Evolutionary conservation across 37 sponge, comb jelly and placozoan species (phyloP), one percentile per base, ranked within the genome.

Genomic region (Tethya wilhelma): DNA sequence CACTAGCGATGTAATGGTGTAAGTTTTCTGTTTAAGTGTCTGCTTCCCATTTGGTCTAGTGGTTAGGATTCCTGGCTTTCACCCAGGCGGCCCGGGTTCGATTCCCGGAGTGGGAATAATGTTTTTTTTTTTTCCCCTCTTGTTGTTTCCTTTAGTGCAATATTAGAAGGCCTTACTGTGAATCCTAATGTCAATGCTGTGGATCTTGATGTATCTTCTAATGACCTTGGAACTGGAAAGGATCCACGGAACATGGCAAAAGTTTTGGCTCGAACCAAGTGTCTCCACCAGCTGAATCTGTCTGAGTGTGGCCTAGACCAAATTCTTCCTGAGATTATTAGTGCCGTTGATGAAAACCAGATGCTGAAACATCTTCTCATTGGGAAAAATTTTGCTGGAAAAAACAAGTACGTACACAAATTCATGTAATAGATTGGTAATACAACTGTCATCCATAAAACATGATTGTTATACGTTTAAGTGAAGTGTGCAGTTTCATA

Each of bases 361-460:
- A 67, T 23, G 14, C 44, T 93, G 39, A 70, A 30, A 23, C 89
- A 85, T 23, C 64, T 93, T 41, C n/a, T n/a, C 28, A 59, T 93
- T 38, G 93, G 93, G 12, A 75, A 69, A 67, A 93, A 93, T 79
- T 93, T 93, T 82, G 66, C 33, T 56, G 86, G 83, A 17, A 90
- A 79, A 29, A 34, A 37, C 12, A 70, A 38, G 91, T 90, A 49
- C 63, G 84, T 64, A 31, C 11, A 41, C 20, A 26, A 23, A 11
- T 25, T 69, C 4, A 32, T n/a, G n/a, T n/a, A n/a, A n/a, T n/a
- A n/a, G 59, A 28, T n/a, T 58, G 6, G 59, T 9, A 4, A 9
- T 58, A 9, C 26, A n/a, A 58, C 6, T 19, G 9, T 49, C 14
- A 19, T 58, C 4, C 12, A 4, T 4, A 28, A 28, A 3, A 9